phyloP scores from a whole-genome alignment of 2,113 vertebrate species.

The Callopanchax toddi region DNA sequence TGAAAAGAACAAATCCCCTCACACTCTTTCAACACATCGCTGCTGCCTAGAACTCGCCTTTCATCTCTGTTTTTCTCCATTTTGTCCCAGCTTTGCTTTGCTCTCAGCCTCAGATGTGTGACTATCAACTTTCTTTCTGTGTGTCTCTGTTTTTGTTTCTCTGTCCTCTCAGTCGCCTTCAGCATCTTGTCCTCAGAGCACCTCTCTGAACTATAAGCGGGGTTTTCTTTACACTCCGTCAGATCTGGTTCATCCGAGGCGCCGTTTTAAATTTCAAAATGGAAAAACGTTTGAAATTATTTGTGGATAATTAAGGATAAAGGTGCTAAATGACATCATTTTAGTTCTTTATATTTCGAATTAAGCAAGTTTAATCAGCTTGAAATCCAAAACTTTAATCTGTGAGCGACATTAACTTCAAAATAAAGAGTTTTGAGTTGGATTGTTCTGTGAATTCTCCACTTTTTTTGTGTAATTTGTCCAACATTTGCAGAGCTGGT shows the following conservation, averaged over 20 bases:
- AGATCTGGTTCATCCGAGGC: not conserved
- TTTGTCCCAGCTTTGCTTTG: conserved; percentile 14
- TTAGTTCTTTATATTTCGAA: no score
- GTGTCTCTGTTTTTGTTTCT: conserved; percentile 16
- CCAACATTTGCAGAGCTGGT: not conserved
- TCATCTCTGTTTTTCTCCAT: conserved; percentile 66
- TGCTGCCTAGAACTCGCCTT: conserved; percentile 54
- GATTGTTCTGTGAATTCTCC: no score
- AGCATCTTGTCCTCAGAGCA: conserved; percentile 8
- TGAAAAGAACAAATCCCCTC: conserved; percentile 75
- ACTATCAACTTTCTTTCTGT: conserved; percentile 24
- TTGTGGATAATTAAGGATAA: not conserved
- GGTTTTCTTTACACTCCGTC: no score
- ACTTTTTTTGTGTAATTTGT: not conserved
- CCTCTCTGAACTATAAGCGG: conserved; percentile 10
- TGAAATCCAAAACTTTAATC: not conserved
- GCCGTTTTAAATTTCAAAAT: no score
- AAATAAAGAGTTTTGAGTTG: no score
- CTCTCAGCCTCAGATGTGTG: conserved; percentile 12
- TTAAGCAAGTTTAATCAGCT: not conserved
- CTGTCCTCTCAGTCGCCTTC: not conserved
- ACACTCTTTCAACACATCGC: conserved; percentile 58
- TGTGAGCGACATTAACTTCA: no score
- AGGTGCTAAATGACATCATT: not conserved
- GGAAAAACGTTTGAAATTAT: no score